Conservation (phyloP, 2,113 vertebrate genomes). For the Aramus guarauna region DNA sequence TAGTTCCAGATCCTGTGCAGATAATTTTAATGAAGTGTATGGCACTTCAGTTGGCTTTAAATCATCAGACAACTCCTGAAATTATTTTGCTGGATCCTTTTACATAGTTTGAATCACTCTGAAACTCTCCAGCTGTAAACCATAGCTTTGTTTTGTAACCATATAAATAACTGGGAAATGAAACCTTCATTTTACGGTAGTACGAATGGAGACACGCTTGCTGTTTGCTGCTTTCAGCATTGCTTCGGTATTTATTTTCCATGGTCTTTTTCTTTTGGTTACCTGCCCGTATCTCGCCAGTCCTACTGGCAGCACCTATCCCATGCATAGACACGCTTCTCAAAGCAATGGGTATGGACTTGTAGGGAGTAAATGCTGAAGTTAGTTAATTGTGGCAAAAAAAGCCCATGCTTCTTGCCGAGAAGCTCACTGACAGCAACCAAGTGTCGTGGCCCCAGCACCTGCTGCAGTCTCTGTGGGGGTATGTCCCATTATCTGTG, state of each 20-base stretch:
- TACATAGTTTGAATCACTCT: slow-evolving; percentile 27
- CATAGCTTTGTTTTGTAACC: slow-evolving; percentile 23
- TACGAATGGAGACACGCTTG: neutral
- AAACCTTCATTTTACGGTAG: neutral
- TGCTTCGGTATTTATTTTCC: neutral
- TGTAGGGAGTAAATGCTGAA: neutral
- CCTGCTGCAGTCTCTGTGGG: neutral
- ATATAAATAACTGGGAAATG: neutral
- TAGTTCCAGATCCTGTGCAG: neutral
- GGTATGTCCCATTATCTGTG: neutral
- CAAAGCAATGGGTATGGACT: too few species aligned
- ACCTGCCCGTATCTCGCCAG: neutral
- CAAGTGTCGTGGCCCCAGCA: neutral
- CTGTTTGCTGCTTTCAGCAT: neutral
- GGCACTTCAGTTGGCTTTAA: slow-evolving; percentile 19
- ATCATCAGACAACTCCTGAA: slow-evolving; percentile 9
- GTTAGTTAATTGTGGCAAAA: neutral
- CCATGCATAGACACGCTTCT: neutral
- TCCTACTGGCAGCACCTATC: neutral
- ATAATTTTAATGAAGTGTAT: slow-evolving; percentile 39
- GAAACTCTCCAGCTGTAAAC: slow-evolving; percentile 26
- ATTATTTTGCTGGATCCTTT: neutral
- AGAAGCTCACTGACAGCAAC: neutral
- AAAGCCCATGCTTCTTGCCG: neutral
- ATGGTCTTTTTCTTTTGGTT: neutral